Base-by-base conservation (phyloP, 2,113 vertebrate genomes). In the Ellobius talpinus region DNA sequence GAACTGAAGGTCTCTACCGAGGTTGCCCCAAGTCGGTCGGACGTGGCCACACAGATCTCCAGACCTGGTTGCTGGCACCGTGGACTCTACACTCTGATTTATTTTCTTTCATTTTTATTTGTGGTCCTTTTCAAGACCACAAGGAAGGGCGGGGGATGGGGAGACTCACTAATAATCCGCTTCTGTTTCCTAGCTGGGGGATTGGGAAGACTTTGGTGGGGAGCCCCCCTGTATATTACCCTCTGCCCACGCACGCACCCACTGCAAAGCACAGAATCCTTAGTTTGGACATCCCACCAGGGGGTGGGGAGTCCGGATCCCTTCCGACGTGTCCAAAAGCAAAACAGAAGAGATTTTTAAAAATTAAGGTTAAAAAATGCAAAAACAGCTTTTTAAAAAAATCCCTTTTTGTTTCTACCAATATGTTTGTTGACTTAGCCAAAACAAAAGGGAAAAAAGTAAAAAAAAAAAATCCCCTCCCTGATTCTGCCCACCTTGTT, bases 181-280 rank as follows among this genome's bases (percentile, higher is more conserved):
- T 90, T 96, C 92, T 93, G 72, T 96, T 97, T 97, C 63, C 91
- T 82, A 68, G 66, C 78, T 45, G 92, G 94, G 74, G 91, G 85
- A 14, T 31, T 42, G 94, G 97, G 97, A 47, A 73, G 63, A 19
- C 23, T 68, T 45, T 33, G 76, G 55, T 84, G 39, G 86, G 82
- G 42, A 63, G 58, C 45, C 42, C 74, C 93, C 90, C 77, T 89
- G 79, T 94, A 70, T 31, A 94, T 78, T 70, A 26, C 94, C 86
- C 84, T 68, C 89, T n/a, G 14, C 33, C 45, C 63, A 11, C n/a
- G 47, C 42, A 42, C 82, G 47, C 42, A 42, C 82, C 81, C 93
- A 13, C 74, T 31, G 65, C 86, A 90, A 97, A 98, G 98, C 98
- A 98, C 98, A 98, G 97, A 96, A 82, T 76, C 68, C 82, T 76